Evolutionary conservation across 2,888 invertebrate genomes (phyloP).

Genomic region (Sepioteuthis lessoniana): DNA sequence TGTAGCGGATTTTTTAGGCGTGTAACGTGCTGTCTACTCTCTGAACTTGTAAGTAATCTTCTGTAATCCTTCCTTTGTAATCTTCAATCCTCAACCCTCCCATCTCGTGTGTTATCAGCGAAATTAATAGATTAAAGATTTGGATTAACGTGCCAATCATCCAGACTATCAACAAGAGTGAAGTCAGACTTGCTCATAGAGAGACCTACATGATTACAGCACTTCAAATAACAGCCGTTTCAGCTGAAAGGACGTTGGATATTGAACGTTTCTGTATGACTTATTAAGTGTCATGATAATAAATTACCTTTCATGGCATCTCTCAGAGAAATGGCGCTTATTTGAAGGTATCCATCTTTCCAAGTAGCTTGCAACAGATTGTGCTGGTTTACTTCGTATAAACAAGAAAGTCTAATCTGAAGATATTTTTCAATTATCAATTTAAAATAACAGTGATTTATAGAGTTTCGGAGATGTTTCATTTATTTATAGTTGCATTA

Average conservation of each 20-base stretch:
- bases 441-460: too few species aligned
- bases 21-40: background rate
- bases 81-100: slow-evolving; percentile 33
- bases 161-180: background rate
- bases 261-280: too few species aligned
- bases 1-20: background rate
- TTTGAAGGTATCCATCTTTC: too few species aligned
- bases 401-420: too few species aligned
- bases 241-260: background rate
- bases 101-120: background rate
- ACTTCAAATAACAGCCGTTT: background rate
- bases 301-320: too few species aligned
- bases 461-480: too few species aligned
- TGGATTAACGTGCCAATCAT: background rate
- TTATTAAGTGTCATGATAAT: too few species aligned
- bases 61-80: background rate
- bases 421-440: too few species aligned
- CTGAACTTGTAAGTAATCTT: background rate
- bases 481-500: too few species aligned
- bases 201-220: background rate
- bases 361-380: too few species aligned
- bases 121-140: slow-evolving; percentile 4
- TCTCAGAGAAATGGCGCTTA: too few species aligned
- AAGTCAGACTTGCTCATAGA: background rate
- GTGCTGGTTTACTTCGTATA: too few species aligned